Conservation (phyloP, 2,113 vertebrate genomes). For the Quiscalus mexicanus region DNA sequence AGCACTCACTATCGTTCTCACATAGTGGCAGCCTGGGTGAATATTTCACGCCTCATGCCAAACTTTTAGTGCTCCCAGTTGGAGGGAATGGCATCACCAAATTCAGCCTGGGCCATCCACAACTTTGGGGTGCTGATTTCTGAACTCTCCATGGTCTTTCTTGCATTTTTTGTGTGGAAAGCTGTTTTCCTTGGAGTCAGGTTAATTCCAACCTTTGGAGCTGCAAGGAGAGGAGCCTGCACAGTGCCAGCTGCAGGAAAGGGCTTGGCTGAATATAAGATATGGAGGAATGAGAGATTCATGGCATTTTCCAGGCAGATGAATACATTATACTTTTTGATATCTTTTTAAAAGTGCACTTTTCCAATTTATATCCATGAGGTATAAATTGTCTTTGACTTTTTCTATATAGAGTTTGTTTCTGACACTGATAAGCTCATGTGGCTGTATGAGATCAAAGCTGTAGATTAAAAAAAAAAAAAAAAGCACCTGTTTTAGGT, state of each 20-base stretch:
- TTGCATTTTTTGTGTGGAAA: background rate
- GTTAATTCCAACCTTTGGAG: background rate
- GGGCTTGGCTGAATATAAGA: background rate
- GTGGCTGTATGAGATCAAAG: background rate
- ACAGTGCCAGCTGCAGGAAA: background rate
- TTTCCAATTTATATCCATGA: background rate
- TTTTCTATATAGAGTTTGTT: background rate
- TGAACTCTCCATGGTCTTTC: fast-evolving
- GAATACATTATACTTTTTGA: background rate
- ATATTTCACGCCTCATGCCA: background rate
- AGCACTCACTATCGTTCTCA: background rate
- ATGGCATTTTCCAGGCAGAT: background rate
- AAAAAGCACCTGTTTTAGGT: background rate
- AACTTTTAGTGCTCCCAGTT: background rate
- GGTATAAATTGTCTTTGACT: background rate
- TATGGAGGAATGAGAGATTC: background rate
- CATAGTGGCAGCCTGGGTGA: background rate
- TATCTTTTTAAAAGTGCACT: background rate
- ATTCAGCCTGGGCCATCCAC: background rate
- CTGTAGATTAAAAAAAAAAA: background rate
- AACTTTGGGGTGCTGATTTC: fast-evolving
- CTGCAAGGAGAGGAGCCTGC: background rate
- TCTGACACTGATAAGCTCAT: background rate
- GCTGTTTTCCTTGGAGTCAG: background rate
- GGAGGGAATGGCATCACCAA: background rate